Base-by-base conservation (phyloP, 2,888 invertebrate species). In the Drosophila borealis region DNA sequence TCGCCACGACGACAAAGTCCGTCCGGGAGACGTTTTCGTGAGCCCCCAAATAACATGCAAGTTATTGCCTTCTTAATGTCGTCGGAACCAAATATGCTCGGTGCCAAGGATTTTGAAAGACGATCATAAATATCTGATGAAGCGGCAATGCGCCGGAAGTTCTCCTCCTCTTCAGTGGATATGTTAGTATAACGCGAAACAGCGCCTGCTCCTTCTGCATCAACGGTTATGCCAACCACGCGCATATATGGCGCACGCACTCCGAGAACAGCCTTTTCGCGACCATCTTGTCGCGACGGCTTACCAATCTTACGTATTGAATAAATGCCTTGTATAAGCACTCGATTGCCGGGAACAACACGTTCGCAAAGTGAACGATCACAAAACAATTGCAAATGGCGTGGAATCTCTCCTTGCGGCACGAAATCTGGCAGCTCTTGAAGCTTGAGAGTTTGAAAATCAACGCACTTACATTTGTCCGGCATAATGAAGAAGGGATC, bases 401-500 rank as follows among this genome's bases (percentile, higher is more conserved):
- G 94, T 0, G 99, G 99, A 94, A 99, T 97, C 93, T 99, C 99
- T 48, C 99, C 99, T 90, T 99, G 98, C 0, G 93, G 93, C 6
- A 98, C 96, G 73, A 95, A 95, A 91, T 99, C 99, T 0, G 98
- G 98, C 19, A 97, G 93, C 93, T 99, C 99, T 94, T 99, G 99
- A 11, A 99, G 93, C 92, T 99, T 99, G n/a, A 99, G 92, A 0
- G 97, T 96, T 95, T 99, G 99, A 91, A 98, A 99, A 93, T 99
- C 99, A 25, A 99, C 97, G 92, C 99, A 99, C 80, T 95, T 95
- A 92, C 99, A 99, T 93, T 98, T 98, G 91, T 99, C 99, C 14
- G 99, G 99, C 92, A 99, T 95, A 73, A 99, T 98, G 92, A 98
- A 98, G 92, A 97, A 99, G 1, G 99, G 99, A 93, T 99, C 99